Conservation (phyloP, 2,797 vertebrate genomes). For the Artibeus lituratus region DNA sequence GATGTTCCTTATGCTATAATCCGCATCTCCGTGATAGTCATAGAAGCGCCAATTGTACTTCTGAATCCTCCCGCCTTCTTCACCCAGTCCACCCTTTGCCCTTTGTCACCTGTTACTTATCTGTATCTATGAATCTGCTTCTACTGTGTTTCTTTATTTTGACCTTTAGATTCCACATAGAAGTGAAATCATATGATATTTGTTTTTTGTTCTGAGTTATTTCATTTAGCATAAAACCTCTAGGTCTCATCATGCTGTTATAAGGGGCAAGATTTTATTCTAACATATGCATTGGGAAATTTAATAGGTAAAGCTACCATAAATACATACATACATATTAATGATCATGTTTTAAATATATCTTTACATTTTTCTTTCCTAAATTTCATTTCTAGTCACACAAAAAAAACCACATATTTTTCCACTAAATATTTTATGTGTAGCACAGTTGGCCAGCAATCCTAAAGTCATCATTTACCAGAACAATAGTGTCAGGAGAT, state of each 20-base stretch:
- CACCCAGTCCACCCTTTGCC: background rate
- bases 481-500: background rate
- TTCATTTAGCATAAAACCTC: background rate
- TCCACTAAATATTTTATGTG: background rate
- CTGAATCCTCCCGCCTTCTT: background rate
- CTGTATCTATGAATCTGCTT: background rate
- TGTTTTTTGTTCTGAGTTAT: background rate
- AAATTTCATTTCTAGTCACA: background rate
- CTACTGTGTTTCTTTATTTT: background rate
- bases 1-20: background rate
- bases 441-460: background rate
- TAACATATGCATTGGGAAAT: background rate
- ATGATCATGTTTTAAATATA: background rate
- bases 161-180: too few relatives aligned
- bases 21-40: background rate
- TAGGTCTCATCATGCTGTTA: background rate
- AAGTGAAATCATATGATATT: background rate
- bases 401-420: background rate
- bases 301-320: background rate
- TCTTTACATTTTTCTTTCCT: background rate
- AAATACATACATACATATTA: background rate
- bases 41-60: background rate
- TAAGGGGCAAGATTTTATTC: background rate
- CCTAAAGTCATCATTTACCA: background rate
- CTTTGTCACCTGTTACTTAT: background rate